Evolutionary conservation across 1,140 invertebrate genomes (phyloP), one percentile per base, ranked within the genome.

Genomic region (Radopholus similis): DNA sequence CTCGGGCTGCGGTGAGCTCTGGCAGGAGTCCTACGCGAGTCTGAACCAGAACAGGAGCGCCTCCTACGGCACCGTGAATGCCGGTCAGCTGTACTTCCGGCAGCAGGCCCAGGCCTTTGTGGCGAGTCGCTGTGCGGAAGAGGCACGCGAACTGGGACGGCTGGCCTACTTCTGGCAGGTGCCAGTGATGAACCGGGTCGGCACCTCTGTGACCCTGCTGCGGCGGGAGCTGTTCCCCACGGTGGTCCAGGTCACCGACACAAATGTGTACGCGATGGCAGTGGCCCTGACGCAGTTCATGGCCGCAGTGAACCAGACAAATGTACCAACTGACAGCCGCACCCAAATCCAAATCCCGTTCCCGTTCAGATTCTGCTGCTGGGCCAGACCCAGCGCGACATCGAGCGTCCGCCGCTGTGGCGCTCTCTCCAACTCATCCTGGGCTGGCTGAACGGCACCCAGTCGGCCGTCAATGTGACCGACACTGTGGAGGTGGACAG

Each of bases 81-180:
- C 40, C 30, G 73, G 56, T 6, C 30, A 49, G 30, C 28, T 69
- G 56, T 71, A 63, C 44, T 75, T 78, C 54, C 28, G 34, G n/a
- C 56, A 80, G 11, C 13, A 28, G 23, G 55, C 77, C 44, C 34
- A 77, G 32, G 73, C 53, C 32, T 40, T 78, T 23, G 63, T 75
- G 47, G 28, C 51, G 8, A 58, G 74, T 40, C 74, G 72, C 13
- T 75, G 73, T 53, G 21, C 49, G 15, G 70, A 69, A 32, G 73
- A 75, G 51, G 65, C 38, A 34, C 23, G 38, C 15, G 73, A 75
- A 35, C 58, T 78, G 32, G 72, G 70, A 35, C 64, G 73, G 8
- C 53, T 75, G n/a, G 40, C 72, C 44, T 76, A 76, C 49, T 75
- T 75, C 30, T 77, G 64, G 72, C 62, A 73, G 37, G 32, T 75